Conservation (phyloP, 2,113 vertebrate genomes). For the Myodes glareolus region DNA sequence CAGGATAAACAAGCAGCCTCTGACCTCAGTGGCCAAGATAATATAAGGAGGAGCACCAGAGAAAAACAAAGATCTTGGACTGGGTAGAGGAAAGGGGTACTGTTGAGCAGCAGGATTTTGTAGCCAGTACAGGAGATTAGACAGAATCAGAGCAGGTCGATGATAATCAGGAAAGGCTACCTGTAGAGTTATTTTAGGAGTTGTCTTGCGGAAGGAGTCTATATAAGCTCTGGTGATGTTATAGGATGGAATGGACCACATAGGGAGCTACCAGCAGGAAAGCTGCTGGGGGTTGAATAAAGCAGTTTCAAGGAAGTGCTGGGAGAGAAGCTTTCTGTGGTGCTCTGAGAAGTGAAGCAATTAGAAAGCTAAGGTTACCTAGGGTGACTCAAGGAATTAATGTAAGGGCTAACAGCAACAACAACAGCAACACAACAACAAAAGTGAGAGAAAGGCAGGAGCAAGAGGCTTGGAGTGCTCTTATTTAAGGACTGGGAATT, state of each 20-base stretch:
- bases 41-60: background rate
- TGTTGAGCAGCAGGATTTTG: background rate
- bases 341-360: background rate
- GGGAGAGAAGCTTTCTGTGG: background rate
- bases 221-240: fast-evolving
- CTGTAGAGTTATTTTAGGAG: background rate
- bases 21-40: too few relatives aligned
- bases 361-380: background rate
- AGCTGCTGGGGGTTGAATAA: background rate
- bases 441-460: background rate
- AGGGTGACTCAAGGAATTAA: background rate
- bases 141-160: background rate
- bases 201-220: background rate
- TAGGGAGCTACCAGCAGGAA: background rate
- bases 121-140: background rate
- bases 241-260: fast-evolving
- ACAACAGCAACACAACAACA: too few relatives aligned
- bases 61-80: background rate
- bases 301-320: background rate
- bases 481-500: background rate
- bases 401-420: background rate
- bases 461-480: background rate
- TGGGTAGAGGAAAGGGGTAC: fast-evolving
- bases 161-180: background rate
- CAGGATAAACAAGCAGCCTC: too few relatives aligned